phyloP scores from a whole-genome alignment of 2,888 invertebrate genomes.

The Leucophenga montana region DNA sequence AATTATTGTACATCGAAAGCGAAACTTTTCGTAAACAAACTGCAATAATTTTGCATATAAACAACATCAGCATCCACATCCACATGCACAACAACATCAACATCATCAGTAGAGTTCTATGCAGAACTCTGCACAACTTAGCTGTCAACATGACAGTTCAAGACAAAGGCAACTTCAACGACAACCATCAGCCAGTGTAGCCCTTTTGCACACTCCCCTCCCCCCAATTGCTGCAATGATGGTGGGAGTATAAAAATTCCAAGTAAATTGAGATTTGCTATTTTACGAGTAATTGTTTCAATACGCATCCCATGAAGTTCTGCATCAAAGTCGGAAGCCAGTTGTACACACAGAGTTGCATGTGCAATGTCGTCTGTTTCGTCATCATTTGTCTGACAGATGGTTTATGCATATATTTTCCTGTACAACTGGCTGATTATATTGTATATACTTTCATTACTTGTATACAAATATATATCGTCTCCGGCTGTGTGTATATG shows the following conservation, averaged over 20 bases:
- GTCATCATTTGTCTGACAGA: constrained; percentile 15
- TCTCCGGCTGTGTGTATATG: neutral
- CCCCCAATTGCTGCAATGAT: neutral
- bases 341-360: neutral
- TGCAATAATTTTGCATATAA: neutral
- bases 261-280: neutral
- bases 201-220: too few relatives aligned
- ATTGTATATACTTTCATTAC: neutral
- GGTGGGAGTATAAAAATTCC: neutral
- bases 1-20: neutral
- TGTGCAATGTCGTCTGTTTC: neutral
- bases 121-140: neutral
- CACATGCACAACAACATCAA: constrained; percentile 1
- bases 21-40: neutral
- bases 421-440: neutral
- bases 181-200: neutral
- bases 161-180: constrained; percentile 14
- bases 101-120: constrained; percentile 1
- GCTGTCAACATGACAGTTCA: constrained; percentile 17
- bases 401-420: constrained; percentile 32
- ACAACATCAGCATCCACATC: constrained; percentile 1
- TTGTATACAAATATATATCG: neutral
- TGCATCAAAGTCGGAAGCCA: neutral
- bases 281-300: constrained; percentile 14
- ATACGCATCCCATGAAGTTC: neutral